phyloP scores from a whole-genome alignment of 2,888 invertebrate genomes.

The Stenodera caucasica region DNA sequence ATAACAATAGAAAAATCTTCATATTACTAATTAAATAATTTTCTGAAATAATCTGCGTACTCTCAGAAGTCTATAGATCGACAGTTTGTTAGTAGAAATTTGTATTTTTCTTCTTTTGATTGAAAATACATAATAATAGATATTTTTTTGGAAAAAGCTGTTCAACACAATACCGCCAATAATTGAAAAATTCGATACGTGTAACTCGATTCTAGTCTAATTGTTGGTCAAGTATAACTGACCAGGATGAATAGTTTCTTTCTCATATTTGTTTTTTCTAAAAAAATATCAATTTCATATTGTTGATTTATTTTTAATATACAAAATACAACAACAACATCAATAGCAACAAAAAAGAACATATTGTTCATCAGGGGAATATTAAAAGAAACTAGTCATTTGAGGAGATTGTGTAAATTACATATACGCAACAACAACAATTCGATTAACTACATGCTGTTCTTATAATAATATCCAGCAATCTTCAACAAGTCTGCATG shows the following conservation, averaged over 20 bases:
- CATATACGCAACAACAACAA: slow-evolving; percentile 3
- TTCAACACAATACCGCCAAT: too few species aligned
- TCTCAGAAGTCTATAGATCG: too few species aligned
- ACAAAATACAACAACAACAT: neutral
- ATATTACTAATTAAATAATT: too few species aligned
- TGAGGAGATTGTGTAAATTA: slow-evolving; percentile 5
- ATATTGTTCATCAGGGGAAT: neutral
- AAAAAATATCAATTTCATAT: slow-evolving; percentile 6
- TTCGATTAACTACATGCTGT: slow-evolving; percentile 8
- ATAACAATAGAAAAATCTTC: too few species aligned
- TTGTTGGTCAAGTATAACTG: neutral
- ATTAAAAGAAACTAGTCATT: slow-evolving; percentile 1
- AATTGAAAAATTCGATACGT: neutral
- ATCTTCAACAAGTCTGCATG: slow-evolving; percentile 6
- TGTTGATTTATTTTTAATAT: neutral
- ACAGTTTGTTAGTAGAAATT: too few species aligned
- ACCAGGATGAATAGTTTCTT: neutral
- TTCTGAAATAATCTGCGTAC: too few species aligned
- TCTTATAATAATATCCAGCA: slow-evolving; percentile 5
- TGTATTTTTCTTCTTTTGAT: too few species aligned
- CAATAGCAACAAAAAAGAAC: neutral
- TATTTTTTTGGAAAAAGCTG: too few species aligned
- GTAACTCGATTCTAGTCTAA: neutral
- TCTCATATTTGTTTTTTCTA: neutral
- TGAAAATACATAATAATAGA: too few species aligned